Evolutionary conservation across 2,113 vertebrate species (phyloP), one percentile per base, ranked within the genome.

Genomic region (Dunckerocampus dactyliophorus): DNA sequence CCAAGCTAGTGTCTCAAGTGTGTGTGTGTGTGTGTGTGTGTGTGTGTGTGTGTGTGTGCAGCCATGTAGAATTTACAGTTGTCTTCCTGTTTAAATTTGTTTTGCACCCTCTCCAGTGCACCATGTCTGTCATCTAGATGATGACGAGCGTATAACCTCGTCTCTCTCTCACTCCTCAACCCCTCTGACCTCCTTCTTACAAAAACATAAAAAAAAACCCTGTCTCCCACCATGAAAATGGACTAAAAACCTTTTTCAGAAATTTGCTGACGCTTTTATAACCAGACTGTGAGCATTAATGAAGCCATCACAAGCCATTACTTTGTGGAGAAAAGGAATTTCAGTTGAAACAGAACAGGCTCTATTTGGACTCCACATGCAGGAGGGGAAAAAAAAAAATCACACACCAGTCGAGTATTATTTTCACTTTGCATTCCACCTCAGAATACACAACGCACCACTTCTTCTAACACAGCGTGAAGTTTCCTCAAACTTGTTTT

Each of bases 241-340:
- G 84, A 88, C 85, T 76, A 78, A 85, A 88, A 82, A 72, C 74
- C 75, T 79, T 82, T 43, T 79, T 69, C 76, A 72, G 88, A 88
- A 89, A 88, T 89, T 80, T 82, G 17, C 43, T 13, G 80, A 72
- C 63, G 75, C 76, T 73, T 87, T 85, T 72, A 75, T 78, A 85
- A 86, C 84, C 77, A 74, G 74, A 75, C 83, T 79, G 72, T 83
- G 86, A 88, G 73, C 85, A 87, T 83, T 88, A 88, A 84, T 47
- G 69, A 84, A 86, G 79, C 78, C 54, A 82, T 87, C 71, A 71
- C 75, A 85, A 78, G 64, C 81, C 79, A 83, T 88, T 87, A 87
- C 68, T 62, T 75, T 34, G 65, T 48, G 70, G 54, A 56, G 15
- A 46, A 42, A 64, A 60, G 60, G 67, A 69, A 86, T 81, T 81